A percentile compares a stretch with the other conserved stretches of the same genome.
Evolutionary conservation across 2,113 vertebrate genomes (phyloP).

Genomic region (Saccopteryx bilineata): DNA sequence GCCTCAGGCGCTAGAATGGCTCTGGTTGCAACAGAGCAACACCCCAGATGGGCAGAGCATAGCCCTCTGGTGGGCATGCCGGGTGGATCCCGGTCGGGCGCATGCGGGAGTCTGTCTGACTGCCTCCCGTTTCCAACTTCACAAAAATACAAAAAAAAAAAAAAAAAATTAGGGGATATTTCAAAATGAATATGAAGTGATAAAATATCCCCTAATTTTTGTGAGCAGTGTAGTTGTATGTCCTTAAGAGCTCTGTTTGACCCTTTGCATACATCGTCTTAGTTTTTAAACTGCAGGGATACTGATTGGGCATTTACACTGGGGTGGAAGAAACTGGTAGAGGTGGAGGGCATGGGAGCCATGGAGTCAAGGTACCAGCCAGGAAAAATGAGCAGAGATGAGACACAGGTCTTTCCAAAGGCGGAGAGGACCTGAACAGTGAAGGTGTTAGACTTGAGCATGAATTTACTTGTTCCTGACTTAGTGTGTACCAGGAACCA

Average conservation of each 20-base stretch:
- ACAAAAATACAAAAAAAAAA: no score
- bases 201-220: no score
- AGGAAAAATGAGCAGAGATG: neutral
- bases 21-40: no score
- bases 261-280: neutral
- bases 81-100: no score
- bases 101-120: no score
- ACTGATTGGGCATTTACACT: neutral
- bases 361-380: neutral
- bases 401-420: neutral
- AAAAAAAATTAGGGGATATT: no score
- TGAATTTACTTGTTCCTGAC: neutral
- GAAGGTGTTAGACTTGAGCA: neutral
- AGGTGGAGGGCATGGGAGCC: neutral
- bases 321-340: neutral
- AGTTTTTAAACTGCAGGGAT: constrained; percentile 8
- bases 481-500: neutral
- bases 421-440: neutral
- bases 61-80: no score
- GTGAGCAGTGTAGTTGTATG: neutral
- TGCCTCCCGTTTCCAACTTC: no score
- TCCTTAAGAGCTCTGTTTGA: neutral
- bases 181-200: no score
- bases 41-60: no score
- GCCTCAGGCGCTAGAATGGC: no score